A percentile compares a stretch with the other conserved stretches of the same genome.
phyloP scores from a whole-genome alignment of 2,888 invertebrate genomes.

The Orchesellides sinensis region DNA sequence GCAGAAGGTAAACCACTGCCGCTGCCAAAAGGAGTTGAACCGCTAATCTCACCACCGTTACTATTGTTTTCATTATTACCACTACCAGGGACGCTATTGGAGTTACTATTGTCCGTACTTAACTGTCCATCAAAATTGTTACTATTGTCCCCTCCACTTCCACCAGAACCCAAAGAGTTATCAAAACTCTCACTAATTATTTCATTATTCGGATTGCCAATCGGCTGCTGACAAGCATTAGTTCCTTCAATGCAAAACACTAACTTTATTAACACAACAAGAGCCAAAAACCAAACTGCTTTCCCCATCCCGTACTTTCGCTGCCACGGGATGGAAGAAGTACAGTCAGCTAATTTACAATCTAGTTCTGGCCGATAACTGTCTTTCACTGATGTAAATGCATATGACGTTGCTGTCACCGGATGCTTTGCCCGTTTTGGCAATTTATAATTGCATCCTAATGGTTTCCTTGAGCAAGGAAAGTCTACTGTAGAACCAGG shows the following conservation, averaged over 20 bases:
- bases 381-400: too few relatives aligned
- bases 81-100: conserved; percentile 38
- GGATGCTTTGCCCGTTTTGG: conserved; percentile 2
- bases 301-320: not conserved
- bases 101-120: conserved; percentile 51
- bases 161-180: conserved; percentile 28
- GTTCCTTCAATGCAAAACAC: conserved; percentile 1
- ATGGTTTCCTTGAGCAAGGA: not conserved
- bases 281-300: conserved; percentile 18
- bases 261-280: conserved; percentile 10
- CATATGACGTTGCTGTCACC: not conserved
- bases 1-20: conserved; percentile 60
- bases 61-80: conserved; percentile 40
- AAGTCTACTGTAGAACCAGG: not conserved
- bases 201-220: conserved; percentile 52
- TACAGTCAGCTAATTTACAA: too few relatives aligned
- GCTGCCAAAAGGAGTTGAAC: conserved; percentile 63
- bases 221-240: conserved; percentile 45
- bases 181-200: conserved; percentile 51
- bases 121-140: conserved; percentile 35
- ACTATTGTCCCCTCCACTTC: not conserved
- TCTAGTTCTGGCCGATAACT: too few relatives aligned
- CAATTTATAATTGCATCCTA: not conserved
- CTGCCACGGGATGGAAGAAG: not conserved
- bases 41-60: conserved; percentile 62